Base-by-base conservation (phyloP, 2,888 invertebrate genomes). In the Pollenia amentaria region DNA sequence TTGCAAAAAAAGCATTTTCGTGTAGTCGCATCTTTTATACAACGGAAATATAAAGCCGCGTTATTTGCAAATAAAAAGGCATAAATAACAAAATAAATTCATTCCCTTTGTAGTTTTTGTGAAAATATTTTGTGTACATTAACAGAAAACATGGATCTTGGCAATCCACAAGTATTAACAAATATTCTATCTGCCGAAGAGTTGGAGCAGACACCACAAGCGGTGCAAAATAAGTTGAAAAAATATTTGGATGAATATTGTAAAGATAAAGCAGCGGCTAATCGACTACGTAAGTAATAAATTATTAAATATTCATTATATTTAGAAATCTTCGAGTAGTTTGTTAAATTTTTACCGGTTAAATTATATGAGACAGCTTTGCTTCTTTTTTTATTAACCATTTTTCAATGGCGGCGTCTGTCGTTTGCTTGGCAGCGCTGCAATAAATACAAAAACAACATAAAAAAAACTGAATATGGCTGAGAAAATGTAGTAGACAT, bases 241-340 rank as follows among this genome's bases (percentile, higher is more conserved):
- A 92, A 92, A 48, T 94, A 94, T 90, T 94, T 95, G 73, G 94
- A 94, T 67, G 94, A 96, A 92, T 95, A 95, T 88, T 94, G 96
- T 89, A 96, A 96, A 79, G 95, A 96, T 42, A 96, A 96, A 93
- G 97, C 97, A 3, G 94, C 97, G 44, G 95, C 96, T 87, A 96
- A 90, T 91, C 89, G 92, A 21, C 89, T 91, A 70, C 84, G 93
- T 93, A 90, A 90, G 91, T 90, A 86, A 77, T 14, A 57, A 16
- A 21, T 10, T 76, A 38, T 38, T 29, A 18, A 12, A 38, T 42
- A 48, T 7, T n/a, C 4, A 12, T n/a, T 16, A 40, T 48, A 48
- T 40, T 29, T 16, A 18, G 3, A 42, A 46, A 73, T 29, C 29
- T 6, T 29, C 1, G 29, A 4, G 29, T 29, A 29, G 29, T 38